Percentiles rank a stretch among this genome's conserved stretches.
Evolutionary conservation across 2,113 vertebrate species (phyloP).

Genomic region (Sinocyclocheilus grahami): DNA sequence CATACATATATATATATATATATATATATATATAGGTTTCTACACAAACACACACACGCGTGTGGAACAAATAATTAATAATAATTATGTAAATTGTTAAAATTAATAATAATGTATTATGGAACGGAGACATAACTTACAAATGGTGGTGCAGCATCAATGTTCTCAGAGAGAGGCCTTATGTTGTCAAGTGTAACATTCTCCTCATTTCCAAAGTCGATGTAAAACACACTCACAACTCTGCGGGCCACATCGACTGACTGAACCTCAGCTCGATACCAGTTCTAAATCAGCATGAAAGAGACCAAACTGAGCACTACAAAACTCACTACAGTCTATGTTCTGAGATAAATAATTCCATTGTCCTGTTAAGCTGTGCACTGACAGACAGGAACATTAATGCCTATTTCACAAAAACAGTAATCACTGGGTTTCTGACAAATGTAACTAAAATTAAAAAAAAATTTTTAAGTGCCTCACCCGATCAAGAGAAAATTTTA

Average conservation of each 20-base stretch:
- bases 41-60: no score
- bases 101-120: no score
- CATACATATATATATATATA: no score
- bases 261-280: slow-evolving; percentile 84
- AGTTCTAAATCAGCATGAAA: slow-evolving; percentile 73
- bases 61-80: no score
- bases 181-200: slow-evolving; percentile 74
- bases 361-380: background rate
- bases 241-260: slow-evolving; percentile 73
- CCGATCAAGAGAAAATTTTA: slow-evolving; percentile 84
- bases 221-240: slow-evolving; percentile 80
- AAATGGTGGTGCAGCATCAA: slow-evolving; percentile 77
- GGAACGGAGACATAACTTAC: slow-evolving; percentile 75
- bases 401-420: background rate
- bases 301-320: background rate
- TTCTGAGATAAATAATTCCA: background rate
- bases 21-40: no score
- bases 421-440: background rate
- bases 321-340: background rate
- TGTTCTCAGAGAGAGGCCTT: slow-evolving; percentile 70
- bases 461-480: slow-evolving; percentile 66
- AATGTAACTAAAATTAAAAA: background rate
- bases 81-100: no score
- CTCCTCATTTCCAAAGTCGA: slow-evolving; percentile 91
- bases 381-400: background rate